These are phyloP conservation scores for Furcifer pardalis DNA, from an alignment of 2,797 vertebrate species.

Conservation along the genomic window DNA sequence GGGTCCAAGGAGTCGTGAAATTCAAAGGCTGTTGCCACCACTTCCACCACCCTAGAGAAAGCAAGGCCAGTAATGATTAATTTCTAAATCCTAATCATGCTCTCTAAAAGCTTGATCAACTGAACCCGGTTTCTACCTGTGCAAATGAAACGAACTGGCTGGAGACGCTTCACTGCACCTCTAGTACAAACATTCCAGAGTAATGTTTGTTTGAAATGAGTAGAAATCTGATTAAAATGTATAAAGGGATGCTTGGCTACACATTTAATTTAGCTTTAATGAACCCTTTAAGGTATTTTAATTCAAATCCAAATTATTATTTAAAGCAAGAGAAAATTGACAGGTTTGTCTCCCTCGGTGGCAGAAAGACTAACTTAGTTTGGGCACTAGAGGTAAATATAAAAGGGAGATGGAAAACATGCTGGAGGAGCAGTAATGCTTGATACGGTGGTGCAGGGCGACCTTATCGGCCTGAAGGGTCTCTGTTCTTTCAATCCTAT, in stretches of 20 bases:
- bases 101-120: neutral
- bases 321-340: slow-evolving; percentile 30
- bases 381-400: neutral
- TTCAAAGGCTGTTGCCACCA: neutral
- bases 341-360: slow-evolving; percentile 11
- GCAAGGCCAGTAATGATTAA: neutral
- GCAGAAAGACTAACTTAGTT: slow-evolving; percentile 6
- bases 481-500: no score
- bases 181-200: slow-evolving; percentile 17
- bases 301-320: slow-evolving; percentile 36
- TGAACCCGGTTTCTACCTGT: neutral
- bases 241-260: slow-evolving; percentile 33
- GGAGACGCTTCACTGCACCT: slow-evolving; percentile 1
- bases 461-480: no score
- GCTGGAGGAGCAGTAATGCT: neutral
- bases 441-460: neutral
- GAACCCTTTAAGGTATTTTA: slow-evolving; percentile 49
- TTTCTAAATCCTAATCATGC: neutral
- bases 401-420: neutral
- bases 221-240: slow-evolving; percentile 42
- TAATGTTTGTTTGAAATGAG: slow-evolving; percentile 30
- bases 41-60: neutral
- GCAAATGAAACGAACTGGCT: slow-evolving; percentile 8
- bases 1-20: neutral
- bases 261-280: slow-evolving; percentile 52